Percentiles rank a stretch among this genome's conserved stretches.
Conservation (phyloP, 2,113 vertebrate genomes). For the Anolis sagrei region DNA sequence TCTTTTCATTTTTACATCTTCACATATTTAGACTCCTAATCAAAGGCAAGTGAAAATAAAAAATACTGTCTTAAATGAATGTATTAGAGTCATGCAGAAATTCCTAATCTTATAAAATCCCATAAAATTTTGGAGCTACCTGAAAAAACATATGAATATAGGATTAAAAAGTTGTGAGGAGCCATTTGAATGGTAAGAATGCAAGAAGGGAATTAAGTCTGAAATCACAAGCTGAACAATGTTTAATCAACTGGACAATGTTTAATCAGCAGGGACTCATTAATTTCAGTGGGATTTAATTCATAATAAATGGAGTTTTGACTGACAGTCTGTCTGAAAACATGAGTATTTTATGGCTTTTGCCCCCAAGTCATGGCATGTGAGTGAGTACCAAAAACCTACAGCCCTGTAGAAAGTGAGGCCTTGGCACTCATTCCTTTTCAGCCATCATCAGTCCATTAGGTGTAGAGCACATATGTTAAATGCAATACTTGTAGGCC, state of each 20-base stretch:
- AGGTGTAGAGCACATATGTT: neutral
- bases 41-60: neutral
- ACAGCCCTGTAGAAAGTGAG: neutral
- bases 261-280: neutral
- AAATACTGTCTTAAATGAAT: neutral
- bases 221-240: neutral
- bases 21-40: accelerated
- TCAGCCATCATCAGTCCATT: neutral
- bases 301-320: neutral
- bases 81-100: neutral
- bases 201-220: neutral
- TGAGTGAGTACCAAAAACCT: neutral
- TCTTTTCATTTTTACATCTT: neutral
- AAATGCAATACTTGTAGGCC: too few relatives aligned
- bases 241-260: neutral
- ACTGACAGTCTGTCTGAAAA: neutral
- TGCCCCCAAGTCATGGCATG: neutral
- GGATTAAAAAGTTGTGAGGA: neutral
- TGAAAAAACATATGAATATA: too few relatives aligned
- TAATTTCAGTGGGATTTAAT: neutral
- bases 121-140: too few relatives aligned
- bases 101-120: too few relatives aligned
- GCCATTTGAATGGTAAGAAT: neutral
- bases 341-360: neutral
- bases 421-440: neutral